phyloP scores from a whole-genome alignment of 2,797 vertebrate species.

The Loriculus beryllinus region DNA sequence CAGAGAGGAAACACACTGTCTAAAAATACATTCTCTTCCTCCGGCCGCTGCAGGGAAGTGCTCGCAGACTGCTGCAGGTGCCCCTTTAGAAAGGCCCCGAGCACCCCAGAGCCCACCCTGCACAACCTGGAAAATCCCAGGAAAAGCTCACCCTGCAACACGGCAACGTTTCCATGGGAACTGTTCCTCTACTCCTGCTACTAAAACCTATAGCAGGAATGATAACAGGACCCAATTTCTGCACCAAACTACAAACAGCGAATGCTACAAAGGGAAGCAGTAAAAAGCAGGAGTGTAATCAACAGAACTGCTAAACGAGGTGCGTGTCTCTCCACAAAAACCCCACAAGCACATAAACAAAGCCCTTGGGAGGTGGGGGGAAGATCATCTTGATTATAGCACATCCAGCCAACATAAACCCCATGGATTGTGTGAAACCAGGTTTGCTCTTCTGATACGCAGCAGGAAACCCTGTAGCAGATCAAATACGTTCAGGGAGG shows the following conservation, averaged over 20 bases:
- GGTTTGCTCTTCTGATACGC: constrained; percentile 7
- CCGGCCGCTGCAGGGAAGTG: background rate
- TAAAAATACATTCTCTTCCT: background rate
- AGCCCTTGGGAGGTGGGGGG: background rate
- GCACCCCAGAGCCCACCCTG: background rate
- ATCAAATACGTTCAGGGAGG: constrained; percentile 43
- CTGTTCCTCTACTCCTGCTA: background rate
- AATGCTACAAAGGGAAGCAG: background rate
- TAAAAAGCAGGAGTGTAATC: background rate
- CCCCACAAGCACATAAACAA: background rate
- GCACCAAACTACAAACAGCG: background rate
- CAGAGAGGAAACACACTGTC: background rate
- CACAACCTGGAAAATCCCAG: background rate
- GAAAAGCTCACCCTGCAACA: background rate
- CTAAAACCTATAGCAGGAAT: background rate
- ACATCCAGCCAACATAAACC: constrained; percentile 20
- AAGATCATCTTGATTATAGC: constrained; percentile 13
- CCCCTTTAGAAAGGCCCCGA: background rate
- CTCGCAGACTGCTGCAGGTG: background rate
- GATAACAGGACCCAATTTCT: background rate
- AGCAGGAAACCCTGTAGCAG: constrained; percentile 50
- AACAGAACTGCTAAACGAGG: background rate
- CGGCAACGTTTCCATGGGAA: constrained; percentile 57
- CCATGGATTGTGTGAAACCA: constrained; percentile 16
- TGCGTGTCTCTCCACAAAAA: background rate